phyloP scores from a whole-genome alignment of 2,113 vertebrate species.

The Odocoileus hemionus region DNA sequence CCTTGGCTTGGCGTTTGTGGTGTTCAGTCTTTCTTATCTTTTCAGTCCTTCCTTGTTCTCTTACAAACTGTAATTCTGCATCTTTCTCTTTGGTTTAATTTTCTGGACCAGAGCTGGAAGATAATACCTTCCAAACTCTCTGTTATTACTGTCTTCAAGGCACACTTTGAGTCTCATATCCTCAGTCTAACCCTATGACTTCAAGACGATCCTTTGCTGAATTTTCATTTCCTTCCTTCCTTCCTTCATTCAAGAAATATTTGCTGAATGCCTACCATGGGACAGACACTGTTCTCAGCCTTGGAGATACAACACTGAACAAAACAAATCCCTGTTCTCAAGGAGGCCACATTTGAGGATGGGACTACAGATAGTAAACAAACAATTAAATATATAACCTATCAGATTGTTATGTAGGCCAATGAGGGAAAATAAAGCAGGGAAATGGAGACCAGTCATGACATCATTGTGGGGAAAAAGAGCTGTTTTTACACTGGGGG shows the following conservation, averaged over 20 bases:
- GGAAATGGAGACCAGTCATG: neutral
- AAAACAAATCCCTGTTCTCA: neutral
- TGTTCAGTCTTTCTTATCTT: neutral
- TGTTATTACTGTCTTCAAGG: neutral
- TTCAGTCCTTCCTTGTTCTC: neutral
- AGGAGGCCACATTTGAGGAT: neutral
- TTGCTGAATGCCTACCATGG: neutral
- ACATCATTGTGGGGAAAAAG: neutral
- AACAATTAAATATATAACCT: neutral
- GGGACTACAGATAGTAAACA: neutral
- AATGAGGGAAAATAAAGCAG: neutral
- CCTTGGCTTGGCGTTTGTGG: neutral
- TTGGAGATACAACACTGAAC: neutral
- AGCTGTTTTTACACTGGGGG: neutral
- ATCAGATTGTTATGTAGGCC: neutral
- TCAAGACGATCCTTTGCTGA: neutral
- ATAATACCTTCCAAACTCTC: neutral
- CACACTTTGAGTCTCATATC: neutral
- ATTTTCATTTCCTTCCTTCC: neutral
- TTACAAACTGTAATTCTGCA: neutral
- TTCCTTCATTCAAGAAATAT: neutral
- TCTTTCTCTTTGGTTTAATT: neutral
- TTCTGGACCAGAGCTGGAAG: neutral
- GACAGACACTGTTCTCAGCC: neutral
- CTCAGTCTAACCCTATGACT: neutral